Percentiles rank a stretch among this genome's conserved stretches.
These are phyloP conservation scores for Cassiopea xamachana DNA, from an alignment of 30 jellyfish, hydroid and myxozoan species.

Conservation along the genomic window DNA sequence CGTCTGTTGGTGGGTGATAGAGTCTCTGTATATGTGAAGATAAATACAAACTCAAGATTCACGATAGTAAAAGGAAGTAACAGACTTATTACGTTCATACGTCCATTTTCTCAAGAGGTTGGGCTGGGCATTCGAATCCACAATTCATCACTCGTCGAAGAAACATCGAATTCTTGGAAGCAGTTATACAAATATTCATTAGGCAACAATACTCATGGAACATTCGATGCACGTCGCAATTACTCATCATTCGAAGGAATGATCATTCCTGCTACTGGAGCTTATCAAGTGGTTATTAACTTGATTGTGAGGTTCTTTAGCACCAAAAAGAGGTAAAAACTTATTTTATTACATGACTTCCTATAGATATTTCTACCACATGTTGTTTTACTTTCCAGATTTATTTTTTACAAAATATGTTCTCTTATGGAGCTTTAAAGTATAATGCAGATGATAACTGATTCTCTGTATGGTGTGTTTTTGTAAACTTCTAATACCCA, in stretches of 20 bases:
- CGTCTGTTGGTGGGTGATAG: slow-evolving; percentile 61
- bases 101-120: slow-evolving; percentile 34
- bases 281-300: slow-evolving; percentile 77
- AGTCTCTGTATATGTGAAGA: slow-evolving; percentile 36
- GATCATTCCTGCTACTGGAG: slow-evolving; percentile 81
- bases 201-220: slow-evolving; percentile 49
- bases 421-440: too few relatives aligned
- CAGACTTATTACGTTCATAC: slow-evolving; percentile 42
- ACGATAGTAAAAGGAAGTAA: slow-evolving; percentile 55
- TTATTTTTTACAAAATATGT: too few relatives aligned
- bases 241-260: slow-evolving; percentile 50
- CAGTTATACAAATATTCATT: slow-evolving; percentile 17
- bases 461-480: too few relatives aligned
- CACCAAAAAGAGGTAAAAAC: slow-evolving; percentile 18
- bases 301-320: slow-evolving; percentile 37
- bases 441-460: too few relatives aligned
- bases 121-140: slow-evolving; percentile 57
- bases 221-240: slow-evolving; percentile 76
- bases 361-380: too few relatives aligned
- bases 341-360: background rate
- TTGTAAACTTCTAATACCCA: too few relatives aligned
- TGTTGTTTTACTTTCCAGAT: too few relatives aligned
- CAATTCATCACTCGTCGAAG: slow-evolving; percentile 19
- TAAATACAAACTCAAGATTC: slow-evolving; percentile 36
- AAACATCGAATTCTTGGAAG: slow-evolving; percentile 41